These are phyloP conservation scores for Calameuta pallipes DNA, from an alignment of 2,888 invertebrate species.

Conservation along the genomic window DNA sequence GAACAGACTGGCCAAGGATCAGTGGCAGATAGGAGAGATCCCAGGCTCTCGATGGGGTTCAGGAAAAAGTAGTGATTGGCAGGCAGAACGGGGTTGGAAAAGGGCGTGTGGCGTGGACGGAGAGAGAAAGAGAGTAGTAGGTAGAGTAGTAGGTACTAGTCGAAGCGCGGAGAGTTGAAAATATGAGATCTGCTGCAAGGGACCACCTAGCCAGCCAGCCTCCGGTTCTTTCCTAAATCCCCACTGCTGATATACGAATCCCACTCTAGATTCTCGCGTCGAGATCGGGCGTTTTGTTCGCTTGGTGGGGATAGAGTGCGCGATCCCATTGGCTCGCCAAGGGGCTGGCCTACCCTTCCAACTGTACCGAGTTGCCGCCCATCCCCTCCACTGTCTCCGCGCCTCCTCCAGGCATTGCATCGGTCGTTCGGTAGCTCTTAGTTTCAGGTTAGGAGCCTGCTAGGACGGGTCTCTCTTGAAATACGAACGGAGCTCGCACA, in stretches of 20 bases:
- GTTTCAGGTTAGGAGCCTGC: constrained; percentile 67
- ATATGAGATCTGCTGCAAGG: constrained; percentile 62
- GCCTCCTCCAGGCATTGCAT: constrained; percentile 64
- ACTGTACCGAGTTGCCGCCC: constrained; percentile 44
- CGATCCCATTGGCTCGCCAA: constrained; percentile 47
- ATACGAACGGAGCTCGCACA: constrained; percentile 15
- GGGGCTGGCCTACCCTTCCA: constrained; percentile 56
- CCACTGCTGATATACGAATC: constrained; percentile 32
- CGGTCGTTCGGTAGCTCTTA: constrained; percentile 65
- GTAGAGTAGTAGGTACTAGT: constrained; percentile 24
- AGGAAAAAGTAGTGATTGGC: constrained; percentile 61
- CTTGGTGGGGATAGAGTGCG: constrained; percentile 58
- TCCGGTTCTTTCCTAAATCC: constrained; percentile 58
- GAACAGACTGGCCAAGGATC: background rate
- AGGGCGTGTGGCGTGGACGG: constrained; percentile 45
- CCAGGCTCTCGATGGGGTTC: background rate
- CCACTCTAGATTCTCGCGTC: constrained; percentile 34
- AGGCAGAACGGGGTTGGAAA: constrained; percentile 60
- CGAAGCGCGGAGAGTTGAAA: constrained; percentile 56
- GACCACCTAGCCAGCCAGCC: constrained; percentile 65
- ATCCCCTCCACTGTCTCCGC: constrained; percentile 48
- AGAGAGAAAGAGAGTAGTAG: constrained; percentile 22
- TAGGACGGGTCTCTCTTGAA: constrained; percentile 63
- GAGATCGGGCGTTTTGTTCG: constrained; percentile 53
- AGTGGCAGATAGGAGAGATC: background rate